phyloP scores from a whole-genome alignment of 2,797 vertebrate genomes.

The Sternotherus odoratus region DNA sequence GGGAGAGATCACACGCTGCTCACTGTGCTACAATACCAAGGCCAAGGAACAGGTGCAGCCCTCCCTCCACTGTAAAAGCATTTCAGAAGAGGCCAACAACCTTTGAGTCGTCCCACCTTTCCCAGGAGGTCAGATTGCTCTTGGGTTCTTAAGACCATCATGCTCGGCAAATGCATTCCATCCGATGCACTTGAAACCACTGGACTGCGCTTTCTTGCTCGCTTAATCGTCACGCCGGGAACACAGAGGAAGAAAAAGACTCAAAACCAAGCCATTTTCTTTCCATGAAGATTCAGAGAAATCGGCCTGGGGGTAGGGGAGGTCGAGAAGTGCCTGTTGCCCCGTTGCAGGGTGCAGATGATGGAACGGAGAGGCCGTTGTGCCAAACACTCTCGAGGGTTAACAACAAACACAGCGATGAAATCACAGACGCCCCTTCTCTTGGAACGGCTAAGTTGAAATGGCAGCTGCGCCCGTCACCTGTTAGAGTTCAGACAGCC shows the following conservation, averaged over 20 bases:
- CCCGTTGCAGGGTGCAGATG: no score
- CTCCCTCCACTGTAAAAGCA: fast-evolving
- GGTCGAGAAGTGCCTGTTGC: no score
- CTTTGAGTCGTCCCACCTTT: background rate
- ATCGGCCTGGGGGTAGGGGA: background rate
- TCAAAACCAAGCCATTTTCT: fast-evolving
- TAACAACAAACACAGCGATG: background rate
- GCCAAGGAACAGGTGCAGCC: background rate
- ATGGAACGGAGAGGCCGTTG: background rate
- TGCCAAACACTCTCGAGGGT: background rate
- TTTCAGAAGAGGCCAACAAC: fast-evolving
- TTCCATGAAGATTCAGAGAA: background rate
- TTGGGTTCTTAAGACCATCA: background rate
- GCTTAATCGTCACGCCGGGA: background rate
- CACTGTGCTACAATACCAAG: background rate
- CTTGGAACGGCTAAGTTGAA: background rate
- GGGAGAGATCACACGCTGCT: fast-evolving
- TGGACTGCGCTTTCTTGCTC: background rate
- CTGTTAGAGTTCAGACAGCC: slow-evolving; percentile 70
- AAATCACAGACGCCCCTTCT: background rate
- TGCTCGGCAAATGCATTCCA: background rate
- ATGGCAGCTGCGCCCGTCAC: slow-evolving; percentile 73
- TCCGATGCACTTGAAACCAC: background rate
- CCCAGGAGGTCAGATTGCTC: background rate
- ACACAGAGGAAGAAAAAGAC: fast-evolving